phyloP scores from a whole-genome alignment of 1,140 invertebrate species.

The Drosophila mauritiana region DNA sequence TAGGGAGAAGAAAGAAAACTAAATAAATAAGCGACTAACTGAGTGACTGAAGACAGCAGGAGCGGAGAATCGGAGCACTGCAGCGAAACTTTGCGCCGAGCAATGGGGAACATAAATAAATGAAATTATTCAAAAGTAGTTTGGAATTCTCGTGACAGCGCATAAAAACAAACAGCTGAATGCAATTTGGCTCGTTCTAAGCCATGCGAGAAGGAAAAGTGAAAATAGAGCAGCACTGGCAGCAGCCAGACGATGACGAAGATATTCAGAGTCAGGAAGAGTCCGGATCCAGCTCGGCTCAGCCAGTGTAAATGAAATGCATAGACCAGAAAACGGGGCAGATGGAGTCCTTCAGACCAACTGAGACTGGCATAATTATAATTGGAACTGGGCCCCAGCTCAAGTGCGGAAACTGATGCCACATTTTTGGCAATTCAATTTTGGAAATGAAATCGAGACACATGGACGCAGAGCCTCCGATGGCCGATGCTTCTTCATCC shows the following conservation, averaged over 20 bases:
- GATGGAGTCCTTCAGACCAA: slow-evolving; percentile 32
- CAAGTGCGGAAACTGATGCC: slow-evolving; percentile 30
- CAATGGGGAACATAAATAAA: slow-evolving; percentile 74
- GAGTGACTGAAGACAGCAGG: slow-evolving; percentile 44
- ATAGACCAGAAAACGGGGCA: slow-evolving; percentile 58
- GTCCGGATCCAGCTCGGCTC: slow-evolving; percentile 5
- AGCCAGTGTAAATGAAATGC: slow-evolving; percentile 68
- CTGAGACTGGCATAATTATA: slow-evolving; percentile 64
- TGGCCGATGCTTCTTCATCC: slow-evolving; percentile 2
- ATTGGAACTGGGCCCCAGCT: slow-evolving; percentile 48
- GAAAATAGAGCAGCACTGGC: slow-evolving; percentile 44
- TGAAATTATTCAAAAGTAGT: slow-evolving; percentile 79
- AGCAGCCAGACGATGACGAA: slow-evolving; percentile 40
- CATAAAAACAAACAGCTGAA: slow-evolving; percentile 77
- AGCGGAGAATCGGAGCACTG: slow-evolving; percentile 21
- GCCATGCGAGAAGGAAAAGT: slow-evolving; percentile 64
- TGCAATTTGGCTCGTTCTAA: slow-evolving; percentile 71
- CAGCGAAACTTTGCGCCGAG: slow-evolving; percentile 53
- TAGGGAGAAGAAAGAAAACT: slow-evolving; percentile 58
- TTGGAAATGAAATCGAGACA: slow-evolving; percentile 58
- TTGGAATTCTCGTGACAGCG: slow-evolving; percentile 76
- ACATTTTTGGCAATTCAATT: slow-evolving; percentile 67
- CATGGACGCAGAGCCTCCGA: slow-evolving; percentile 17
- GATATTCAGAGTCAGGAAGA: slow-evolving; percentile 20
- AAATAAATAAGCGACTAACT: slow-evolving; percentile 78